Base-by-base conservation (phyloP, 1,140 invertebrate species). In the Palaemon carinicauda region DNA sequence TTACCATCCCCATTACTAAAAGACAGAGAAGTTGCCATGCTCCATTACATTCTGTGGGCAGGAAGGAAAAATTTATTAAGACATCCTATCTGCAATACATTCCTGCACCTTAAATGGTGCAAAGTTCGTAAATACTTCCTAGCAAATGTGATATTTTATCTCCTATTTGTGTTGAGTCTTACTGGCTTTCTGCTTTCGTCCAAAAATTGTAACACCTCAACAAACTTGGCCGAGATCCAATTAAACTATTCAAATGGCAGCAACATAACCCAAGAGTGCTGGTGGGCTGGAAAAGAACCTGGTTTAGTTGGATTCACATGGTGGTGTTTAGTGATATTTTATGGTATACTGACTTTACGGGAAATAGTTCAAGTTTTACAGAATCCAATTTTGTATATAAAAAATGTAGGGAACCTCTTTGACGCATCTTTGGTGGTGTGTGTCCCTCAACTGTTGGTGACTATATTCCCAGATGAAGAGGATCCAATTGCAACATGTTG, bases 121-220 rank as follows among this genome's bases (percentile, higher is more conserved):
- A 96, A 96, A 91, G 96, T 97, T 87, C 93, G 96, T 27, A 96
- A 96, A 91, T 96, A 96, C 90, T 97, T 97, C 90, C 94, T 96
- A 10, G 95, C 94, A 1, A 93, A 96, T 84, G 92, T 96, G 80
- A 92, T 96, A 69, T 94, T 97, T 89, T 96, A 95, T 91, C 94
- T 96, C 81, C 93, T 96, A 52, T 89, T 89, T 60, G 88, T 89
- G 7, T 41, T 83, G 5, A 87, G 80, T 53, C 78, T 89, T 15
- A 87, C 85, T 12, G 81, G 54, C 29, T 89, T 87, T 50, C 77
- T 89, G 10, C 24, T 89, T n/a, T 79, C 73, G 31, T 89, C 65
- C 65, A 60, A 65, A 51, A 87, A 87, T 24, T 85, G 83, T 5
- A 50, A 54, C 21, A 71, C 9, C 14, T 24, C 41, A 10, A 51